Percentiles rank a stretch among this genome's conserved stretches.
Conservation (phyloP, 2,797 vertebrate species). For the Hapalemur alaotrensis region DNA sequence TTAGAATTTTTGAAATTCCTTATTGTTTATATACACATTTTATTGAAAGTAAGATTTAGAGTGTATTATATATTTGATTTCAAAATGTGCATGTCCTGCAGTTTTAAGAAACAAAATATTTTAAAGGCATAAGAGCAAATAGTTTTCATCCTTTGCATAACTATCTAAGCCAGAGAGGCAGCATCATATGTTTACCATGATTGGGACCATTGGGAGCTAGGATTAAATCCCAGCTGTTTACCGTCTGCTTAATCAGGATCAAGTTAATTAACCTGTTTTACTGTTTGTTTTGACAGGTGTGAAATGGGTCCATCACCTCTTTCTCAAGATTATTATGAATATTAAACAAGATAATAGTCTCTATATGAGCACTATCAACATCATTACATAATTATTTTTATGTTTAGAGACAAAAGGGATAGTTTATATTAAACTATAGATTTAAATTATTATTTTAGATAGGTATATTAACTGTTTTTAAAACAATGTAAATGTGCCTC, state of each 20-base stretch:
- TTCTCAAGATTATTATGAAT: neutral
- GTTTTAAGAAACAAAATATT: neutral
- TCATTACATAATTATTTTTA: neutral
- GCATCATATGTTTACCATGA: neutral
- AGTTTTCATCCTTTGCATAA: neutral
- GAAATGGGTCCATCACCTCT: neutral
- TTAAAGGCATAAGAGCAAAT: neutral
- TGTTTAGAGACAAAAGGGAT: neutral
- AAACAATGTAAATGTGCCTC: neutral
- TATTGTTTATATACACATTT: neutral
- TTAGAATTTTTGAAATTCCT: neutral
- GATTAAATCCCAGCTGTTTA: neutral
- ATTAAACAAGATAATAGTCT: neutral
- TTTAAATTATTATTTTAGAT: neutral
- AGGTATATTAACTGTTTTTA: neutral
- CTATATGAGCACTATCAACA: neutral
- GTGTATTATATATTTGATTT: neutral
- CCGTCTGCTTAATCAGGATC: neutral
- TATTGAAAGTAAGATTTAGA: neutral
- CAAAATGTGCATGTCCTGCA: neutral
- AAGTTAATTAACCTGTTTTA: constrained; percentile 42
- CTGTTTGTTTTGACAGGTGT: neutral
- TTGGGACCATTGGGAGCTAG: neutral
- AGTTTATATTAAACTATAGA: neutral
- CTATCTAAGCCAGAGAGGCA: neutral